Evolutionary conservation across 2,888 invertebrate genomes (phyloP), one percentile per base, ranked within the genome.

Genomic region (Amiota communis): DNA sequence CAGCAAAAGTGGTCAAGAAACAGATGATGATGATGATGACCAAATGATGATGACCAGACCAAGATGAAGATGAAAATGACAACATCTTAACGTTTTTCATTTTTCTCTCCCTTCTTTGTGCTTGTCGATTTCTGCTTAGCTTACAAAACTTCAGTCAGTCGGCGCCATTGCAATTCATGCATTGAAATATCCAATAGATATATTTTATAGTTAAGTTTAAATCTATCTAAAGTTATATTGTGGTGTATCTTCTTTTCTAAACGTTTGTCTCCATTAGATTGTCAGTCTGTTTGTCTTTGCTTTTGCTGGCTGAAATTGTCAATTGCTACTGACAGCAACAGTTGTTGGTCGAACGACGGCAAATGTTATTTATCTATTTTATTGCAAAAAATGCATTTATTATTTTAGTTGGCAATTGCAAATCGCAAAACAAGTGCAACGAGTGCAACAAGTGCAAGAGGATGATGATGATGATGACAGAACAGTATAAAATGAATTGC

Each of bases 261-360:
- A 36, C 36, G 6, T 36, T 36, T 36, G 36, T 17, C 15, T 59
- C 59, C 59, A 59, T 59, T 59, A 59, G 59, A 59, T 59, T 59
- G 59, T 48, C 65, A 48, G 48, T 20, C 17, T 15, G 59, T 1
- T 57, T 47, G 65, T 72, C 48, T 69, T 64, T 68, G 49, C 23
- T n/a, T 49, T 49, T 51, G 53, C 64, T 12, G 56, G 59, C 51
- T 48, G 70, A 56, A 71, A 63, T 78, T 75, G 74, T 73, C 78
- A 80, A 79, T 79, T 80, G 79, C 61, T 76, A 70, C 73, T 79
- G 80, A 79, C 80, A 80, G 78, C 73, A 76, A 74, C 61, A 46
- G 63, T 46, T 23, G 46, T 11, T 63, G 13, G 13, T 23, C n/a
- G 17, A 15, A 17, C 49, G 20, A 65, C 48, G 65, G 17, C 15